A percentile compares a stretch with the other conserved stretches of the same genome.
Evolutionary conservation across 2,888 invertebrate species (phyloP).

Genomic region (Anoncus sp.): DNA sequence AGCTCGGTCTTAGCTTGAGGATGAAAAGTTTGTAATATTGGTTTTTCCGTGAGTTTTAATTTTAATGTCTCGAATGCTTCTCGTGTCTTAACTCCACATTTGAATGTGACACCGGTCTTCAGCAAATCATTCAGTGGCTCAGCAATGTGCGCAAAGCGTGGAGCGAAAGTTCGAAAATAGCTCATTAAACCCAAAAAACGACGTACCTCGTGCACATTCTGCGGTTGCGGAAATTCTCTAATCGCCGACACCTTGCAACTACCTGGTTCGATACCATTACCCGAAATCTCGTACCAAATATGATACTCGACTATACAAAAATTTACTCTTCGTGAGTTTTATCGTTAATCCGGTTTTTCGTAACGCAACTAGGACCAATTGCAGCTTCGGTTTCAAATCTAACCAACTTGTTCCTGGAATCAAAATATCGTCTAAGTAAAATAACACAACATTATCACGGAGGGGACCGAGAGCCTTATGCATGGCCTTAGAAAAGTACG

Average conservation of each 20-base stretch:
- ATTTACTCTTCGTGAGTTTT: slow-evolving; percentile 36
- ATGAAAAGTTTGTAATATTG: slow-evolving; percentile 30
- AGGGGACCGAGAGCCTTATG: no score
- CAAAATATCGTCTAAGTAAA: slow-evolving; percentile 29
- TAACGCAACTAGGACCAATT: not conserved
- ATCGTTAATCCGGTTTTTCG: not conserved
- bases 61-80: not conserved
- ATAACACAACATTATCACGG: slow-evolving; percentile 10
- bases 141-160: slow-evolving; percentile 19
- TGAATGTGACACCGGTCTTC: not conserved
- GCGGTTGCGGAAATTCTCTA: slow-evolving; percentile 26
- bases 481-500: no score
- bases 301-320: slow-evolving; percentile 65
- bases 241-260: slow-evolving; percentile 65
- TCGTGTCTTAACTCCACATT: slow-evolving; percentile 5
- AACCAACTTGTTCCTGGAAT: slow-evolving; percentile 54
- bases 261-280: slow-evolving; percentile 50
- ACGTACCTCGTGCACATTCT: slow-evolving; percentile 41
- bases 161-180: slow-evolving; percentile 52
- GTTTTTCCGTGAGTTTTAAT: no score
- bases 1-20: slow-evolving; percentile 29
- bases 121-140: slow-evolving; percentile 5
- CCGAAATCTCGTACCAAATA: slow-evolving; percentile 70
- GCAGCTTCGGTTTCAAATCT: slow-evolving; percentile 57
- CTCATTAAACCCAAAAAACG: no score